Percentiles rank a stretch among this genome's conserved stretches.
phyloP scores from a whole-genome alignment of 2,797 vertebrate species.

The Myotis vivesi region DNA sequence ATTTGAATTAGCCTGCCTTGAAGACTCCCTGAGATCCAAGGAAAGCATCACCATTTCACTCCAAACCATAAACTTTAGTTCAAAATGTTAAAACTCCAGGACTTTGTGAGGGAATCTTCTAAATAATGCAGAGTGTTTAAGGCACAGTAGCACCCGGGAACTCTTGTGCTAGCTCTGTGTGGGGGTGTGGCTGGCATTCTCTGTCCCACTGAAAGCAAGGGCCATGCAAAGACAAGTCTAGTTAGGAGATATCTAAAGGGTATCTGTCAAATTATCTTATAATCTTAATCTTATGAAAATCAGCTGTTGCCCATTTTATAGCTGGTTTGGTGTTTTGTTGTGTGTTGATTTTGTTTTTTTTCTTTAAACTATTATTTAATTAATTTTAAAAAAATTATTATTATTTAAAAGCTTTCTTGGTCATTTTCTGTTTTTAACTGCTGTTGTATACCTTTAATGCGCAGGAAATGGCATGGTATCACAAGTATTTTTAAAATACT shows the following conservation, averaged over 20 bases:
- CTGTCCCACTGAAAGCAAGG: no score
- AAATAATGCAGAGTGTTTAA: not conserved
- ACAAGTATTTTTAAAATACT: constrained; percentile 80
- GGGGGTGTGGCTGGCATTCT: not conserved
- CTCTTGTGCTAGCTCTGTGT: not conserved
- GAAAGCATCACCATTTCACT: not conserved
- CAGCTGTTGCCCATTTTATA: not conserved
- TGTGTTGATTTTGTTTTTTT: not conserved
- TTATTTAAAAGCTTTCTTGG: not conserved
- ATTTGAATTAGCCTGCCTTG: not conserved
- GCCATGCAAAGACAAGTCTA: not conserved
- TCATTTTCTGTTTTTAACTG: not conserved
- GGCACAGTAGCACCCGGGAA: not conserved
- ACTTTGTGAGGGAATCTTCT: not conserved
- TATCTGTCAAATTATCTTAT: not conserved
- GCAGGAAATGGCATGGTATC: not conserved
- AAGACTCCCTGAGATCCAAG: not conserved
- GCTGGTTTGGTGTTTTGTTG: not conserved
- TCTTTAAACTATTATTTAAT: no score
- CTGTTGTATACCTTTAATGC: not conserved
- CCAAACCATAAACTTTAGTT: not conserved
- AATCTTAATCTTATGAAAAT: not conserved
- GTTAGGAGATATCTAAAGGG: not conserved
- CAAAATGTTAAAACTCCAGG: not conserved
- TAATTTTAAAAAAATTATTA: not conserved